Base-by-base conservation (phyloP, 2,797 vertebrate genomes). In the Aselliscus stoliczkanus region DNA sequence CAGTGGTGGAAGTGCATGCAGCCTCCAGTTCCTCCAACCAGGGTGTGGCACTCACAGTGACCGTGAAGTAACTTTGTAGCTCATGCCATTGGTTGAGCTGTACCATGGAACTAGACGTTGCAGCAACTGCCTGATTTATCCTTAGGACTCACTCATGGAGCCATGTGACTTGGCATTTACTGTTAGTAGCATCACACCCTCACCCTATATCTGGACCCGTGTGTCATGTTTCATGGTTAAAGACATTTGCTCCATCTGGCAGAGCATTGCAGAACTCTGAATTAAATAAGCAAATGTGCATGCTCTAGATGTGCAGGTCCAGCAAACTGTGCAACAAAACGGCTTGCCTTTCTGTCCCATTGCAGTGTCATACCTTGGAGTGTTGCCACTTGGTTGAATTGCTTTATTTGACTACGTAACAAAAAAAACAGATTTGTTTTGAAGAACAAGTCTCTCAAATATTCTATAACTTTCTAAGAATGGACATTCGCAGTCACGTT, bases 341-440 rank as follows among this genome's bases (percentile, higher is more conserved):
- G 50, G 21, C 25, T 62, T 58, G 54, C 77, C 91, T 88, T 52
- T 39, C 87, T 72, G 15, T n/a, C 87, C 86, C 54, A 4, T 6
- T 37, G 58, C 62, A 14, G n/a, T 5, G 37, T 67, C 83, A 50
- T 4, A n/a, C 39, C 95, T 64, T 88, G 95, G 95, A 80, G 76
- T 39, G 60, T n/a, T 84, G 87, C 96, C 96, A 69, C 54, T 31
- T 47, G 90, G 56, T 60, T 75, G 67, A 42, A 34, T 85, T 82
- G 82, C 87, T 96, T 84, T 82, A 37, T 65, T 88, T 89, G 81
- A 73, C 65, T 25, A 47, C 88, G 70, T 56, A 42, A 88, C 76
- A 64, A 9, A 77, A 42, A 42, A 87, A 89, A 65, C 76, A 79
- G 92, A 87, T 84, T 88, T 21, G 15, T 87, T 90, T 60, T 90